Conservation (phyloP, 2,113 vertebrate genomes). For the Pomatorhinus ruficollis region DNA sequence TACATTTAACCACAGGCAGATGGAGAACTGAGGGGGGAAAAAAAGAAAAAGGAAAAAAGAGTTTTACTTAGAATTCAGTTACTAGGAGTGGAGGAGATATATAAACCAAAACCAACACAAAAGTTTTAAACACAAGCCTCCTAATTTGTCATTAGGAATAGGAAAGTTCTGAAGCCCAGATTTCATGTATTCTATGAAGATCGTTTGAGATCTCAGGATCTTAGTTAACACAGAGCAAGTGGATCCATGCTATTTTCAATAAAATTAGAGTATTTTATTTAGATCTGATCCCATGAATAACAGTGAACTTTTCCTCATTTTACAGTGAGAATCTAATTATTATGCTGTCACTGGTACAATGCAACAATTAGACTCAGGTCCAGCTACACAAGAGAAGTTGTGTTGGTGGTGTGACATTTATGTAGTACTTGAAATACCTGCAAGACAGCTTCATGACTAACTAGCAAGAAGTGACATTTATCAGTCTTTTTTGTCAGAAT, state of each 20-base stretch:
- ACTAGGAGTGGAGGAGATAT: background rate
- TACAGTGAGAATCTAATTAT: background rate
- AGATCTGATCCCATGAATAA: background rate
- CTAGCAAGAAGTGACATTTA: background rate
- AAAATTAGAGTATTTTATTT: background rate
- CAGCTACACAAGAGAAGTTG: background rate
- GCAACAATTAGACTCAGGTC: background rate
- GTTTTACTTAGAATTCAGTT: background rate
- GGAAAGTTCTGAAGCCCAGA: background rate
- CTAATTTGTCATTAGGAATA: background rate
- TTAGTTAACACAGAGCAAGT: background rate
- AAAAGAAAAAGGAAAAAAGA: background rate
- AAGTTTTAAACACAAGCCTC: background rate
- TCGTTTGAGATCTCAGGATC: background rate
- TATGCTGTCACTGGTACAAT: background rate
- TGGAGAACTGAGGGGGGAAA: background rate
- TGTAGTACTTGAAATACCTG: constrained; percentile 3
- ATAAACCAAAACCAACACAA: background rate
- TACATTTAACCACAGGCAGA: background rate
- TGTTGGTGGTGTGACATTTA: background rate
- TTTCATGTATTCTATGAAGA: background rate
- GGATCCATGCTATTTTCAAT: background rate
- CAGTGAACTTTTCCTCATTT: background rate
- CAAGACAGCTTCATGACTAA: background rate
- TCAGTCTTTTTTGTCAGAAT: background rate